phyloP scores from a whole-genome alignment of 35 echinoderm and acorn worm genomes.

The Diadema setosum region DNA sequence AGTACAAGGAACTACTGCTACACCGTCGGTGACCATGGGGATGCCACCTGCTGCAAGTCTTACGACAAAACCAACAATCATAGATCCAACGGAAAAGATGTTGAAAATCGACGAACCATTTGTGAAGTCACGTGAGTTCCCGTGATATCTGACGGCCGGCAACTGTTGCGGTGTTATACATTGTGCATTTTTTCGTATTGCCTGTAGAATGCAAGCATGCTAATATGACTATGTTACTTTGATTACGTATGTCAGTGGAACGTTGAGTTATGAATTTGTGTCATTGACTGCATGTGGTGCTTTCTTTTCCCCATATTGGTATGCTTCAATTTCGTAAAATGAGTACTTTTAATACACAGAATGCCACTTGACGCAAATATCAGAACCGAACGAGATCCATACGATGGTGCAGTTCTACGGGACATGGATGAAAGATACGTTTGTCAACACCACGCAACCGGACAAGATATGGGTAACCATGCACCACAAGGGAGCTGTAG shows the following conservation, averaged over 20 bases:
- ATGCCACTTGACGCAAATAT: not conserved
- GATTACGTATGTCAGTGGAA: too few relatives aligned
- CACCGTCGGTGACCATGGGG: constrained; percentile 10
- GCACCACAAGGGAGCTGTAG: constrained; percentile 16
- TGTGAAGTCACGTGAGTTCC: not conserved
- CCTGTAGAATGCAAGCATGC: too few relatives aligned
- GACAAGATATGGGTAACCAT: constrained; percentile 50
- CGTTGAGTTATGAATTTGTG: too few relatives aligned
- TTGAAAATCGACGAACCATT: not conserved
- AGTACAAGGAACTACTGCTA: too few relatives aligned
- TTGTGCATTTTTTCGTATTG: too few relatives aligned
- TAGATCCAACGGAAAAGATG: not conserved
- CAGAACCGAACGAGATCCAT: constrained; percentile 7
- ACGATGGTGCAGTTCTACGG: not conserved
- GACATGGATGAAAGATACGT: constrained; percentile 37
- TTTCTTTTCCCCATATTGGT: too few relatives aligned
- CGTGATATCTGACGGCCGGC: not conserved
- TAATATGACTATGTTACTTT: too few relatives aligned
- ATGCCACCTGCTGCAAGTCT: too few relatives aligned
- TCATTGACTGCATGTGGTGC: too few relatives aligned
- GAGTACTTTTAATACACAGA: not conserved
- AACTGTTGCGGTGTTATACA: too few relatives aligned
- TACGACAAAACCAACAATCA: not conserved
- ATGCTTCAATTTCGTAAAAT: too few relatives aligned
- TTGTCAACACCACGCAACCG: not conserved